These are phyloP conservation scores for Drosophila mercatorum DNA, from an alignment of 2,888 invertebrate genomes.

Conservation along the genomic window DNA sequence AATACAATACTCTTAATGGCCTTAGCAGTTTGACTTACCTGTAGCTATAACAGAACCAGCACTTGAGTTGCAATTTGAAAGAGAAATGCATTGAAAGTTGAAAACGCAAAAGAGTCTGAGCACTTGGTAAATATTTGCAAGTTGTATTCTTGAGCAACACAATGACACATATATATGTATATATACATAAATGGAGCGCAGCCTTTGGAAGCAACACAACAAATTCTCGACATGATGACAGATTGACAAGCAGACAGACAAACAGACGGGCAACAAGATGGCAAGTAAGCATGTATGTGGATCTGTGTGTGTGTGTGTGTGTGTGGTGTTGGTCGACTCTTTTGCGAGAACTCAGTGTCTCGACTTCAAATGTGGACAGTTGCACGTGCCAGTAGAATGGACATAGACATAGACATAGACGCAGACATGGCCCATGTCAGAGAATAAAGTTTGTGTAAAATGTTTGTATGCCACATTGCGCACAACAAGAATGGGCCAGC, in stretches of 20 bases:
- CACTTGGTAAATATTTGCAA: constrained; percentile 25
- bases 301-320: background rate
- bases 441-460: constrained; percentile 50
- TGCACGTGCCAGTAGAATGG: constrained; percentile 47
- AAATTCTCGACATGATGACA: constrained; percentile 47
- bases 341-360: constrained; percentile 36
- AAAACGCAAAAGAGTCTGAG: background rate
- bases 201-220: constrained; percentile 52
- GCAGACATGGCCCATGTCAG: constrained; percentile 27
- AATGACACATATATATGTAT: constrained; percentile 17
- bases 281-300: background rate
- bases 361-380: constrained; percentile 36
- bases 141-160: constrained; percentile 18
- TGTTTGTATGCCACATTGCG: constrained; percentile 16
- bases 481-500: constrained; percentile 5
- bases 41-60: background rate
- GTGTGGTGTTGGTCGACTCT: constrained; percentile 38
- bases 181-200: constrained; percentile 6
- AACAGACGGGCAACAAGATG: constrained; percentile 31
- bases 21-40: background rate
- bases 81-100: constrained; percentile 1
- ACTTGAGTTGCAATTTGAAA: constrained; percentile 9
- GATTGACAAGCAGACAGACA: constrained; percentile 44
- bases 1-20: background rate
- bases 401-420: constrained; percentile 19